Evolutionary conservation across 2,113 vertebrate genomes (phyloP).

Genomic region (Podarcis cretensis): DNA sequence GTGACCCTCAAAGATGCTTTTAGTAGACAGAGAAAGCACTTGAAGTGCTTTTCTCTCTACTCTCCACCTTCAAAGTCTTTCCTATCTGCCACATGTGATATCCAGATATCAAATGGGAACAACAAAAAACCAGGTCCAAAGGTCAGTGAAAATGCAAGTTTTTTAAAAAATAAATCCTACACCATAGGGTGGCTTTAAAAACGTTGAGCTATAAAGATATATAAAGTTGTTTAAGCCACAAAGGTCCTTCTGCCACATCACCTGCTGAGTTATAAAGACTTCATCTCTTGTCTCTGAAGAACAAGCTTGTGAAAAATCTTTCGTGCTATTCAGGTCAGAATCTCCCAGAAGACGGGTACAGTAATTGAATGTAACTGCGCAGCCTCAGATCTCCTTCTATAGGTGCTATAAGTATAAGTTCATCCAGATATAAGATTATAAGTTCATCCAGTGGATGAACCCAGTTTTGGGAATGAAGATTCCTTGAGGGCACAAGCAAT

Average conservation of each 20-base stretch:
- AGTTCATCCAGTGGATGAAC: neutral
- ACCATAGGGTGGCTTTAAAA: conserved; percentile 65
- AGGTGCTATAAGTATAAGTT: neutral
- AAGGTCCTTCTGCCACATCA: conserved; percentile 7
- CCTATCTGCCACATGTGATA: neutral
- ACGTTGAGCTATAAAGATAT: conserved; percentile 23
- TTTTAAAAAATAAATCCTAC: conserved; percentile 51
- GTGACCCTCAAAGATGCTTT: neutral
- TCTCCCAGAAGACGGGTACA: neutral
- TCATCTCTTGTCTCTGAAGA: conserved; percentile 21
- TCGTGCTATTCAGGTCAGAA: neutral
- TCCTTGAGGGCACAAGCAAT: neutral
- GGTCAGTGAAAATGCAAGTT: conserved; percentile 58
- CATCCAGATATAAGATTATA: too few relatives aligned
- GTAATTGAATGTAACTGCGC: neutral
- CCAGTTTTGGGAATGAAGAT: neutral
- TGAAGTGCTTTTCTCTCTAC: neutral
- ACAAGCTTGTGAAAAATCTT: conserved; percentile 41
- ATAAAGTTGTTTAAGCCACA: conserved; percentile 32
- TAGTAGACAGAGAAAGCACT: neutral
- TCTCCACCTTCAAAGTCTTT: neutral
- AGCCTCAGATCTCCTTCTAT: neutral
- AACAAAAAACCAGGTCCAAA: conserved; percentile 54
- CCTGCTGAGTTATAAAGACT: neutral
- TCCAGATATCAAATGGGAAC: conserved; percentile 67